Evolutionary conservation across 1,140 invertebrate species (phyloP).

Genomic region (Caenorhabditis briggsae): DNA sequence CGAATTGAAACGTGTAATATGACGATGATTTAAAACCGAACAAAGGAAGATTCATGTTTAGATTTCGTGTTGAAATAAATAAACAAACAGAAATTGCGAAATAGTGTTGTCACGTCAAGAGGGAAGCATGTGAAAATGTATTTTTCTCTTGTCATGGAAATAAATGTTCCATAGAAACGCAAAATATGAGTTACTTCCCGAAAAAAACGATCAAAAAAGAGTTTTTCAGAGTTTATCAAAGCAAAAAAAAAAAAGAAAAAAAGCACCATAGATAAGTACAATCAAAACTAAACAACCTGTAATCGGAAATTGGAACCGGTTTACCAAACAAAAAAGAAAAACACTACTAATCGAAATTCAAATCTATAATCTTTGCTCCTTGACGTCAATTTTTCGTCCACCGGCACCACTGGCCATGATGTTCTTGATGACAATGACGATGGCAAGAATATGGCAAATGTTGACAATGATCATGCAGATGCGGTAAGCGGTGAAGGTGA

Average conservation of each 20-base stretch:
- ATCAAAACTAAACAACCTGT: constrained; percentile 51
- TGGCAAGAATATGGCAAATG: constrained; percentile 76
- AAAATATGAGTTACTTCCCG: too few relatives aligned
- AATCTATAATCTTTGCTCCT: constrained; percentile 52
- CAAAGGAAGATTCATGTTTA: too few relatives aligned
- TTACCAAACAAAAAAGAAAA: constrained; percentile 7
- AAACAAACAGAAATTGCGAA: too few relatives aligned
- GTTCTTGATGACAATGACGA: constrained; percentile 76
- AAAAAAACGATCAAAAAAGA: not conserved
- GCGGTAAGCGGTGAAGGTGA: constrained; percentile 74
- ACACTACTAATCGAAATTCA: not conserved
- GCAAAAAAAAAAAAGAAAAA: not conserved
- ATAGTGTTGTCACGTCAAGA: too few relatives aligned
- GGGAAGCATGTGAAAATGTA: too few relatives aligned
- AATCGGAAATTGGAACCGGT: constrained; percentile 33
- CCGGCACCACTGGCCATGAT: constrained; percentile 71
- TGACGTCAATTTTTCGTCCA: constrained; percentile 70
- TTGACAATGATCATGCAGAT: constrained; percentile 76
- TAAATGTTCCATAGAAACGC: too few relatives aligned
- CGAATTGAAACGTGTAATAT: not conserved
- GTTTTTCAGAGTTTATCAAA: not conserved
- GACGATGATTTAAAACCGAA: not conserved
- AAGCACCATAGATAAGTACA: constrained; percentile 16
- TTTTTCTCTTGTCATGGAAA: too few relatives aligned
- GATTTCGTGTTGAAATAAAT: too few relatives aligned